Evolutionary conservation across 1,140 invertebrate genomes (phyloP).

Genomic region (Pogonomyrmex californicus): DNA sequence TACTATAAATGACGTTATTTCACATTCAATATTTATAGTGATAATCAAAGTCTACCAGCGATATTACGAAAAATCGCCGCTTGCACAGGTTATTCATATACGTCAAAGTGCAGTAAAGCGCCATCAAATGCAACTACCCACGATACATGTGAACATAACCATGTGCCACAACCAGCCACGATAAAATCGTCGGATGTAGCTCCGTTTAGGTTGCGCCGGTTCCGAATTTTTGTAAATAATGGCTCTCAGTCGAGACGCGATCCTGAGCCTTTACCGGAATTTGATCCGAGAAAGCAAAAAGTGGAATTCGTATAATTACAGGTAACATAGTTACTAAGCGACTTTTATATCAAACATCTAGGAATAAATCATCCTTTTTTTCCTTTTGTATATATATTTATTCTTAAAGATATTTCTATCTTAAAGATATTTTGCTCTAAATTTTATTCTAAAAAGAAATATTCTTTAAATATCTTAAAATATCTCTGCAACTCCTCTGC

Average conservation of each 20-base stretch:
- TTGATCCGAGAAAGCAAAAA: constrained; percentile 86
- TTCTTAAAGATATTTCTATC: background rate
- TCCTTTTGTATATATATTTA: constrained; percentile 29
- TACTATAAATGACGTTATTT: constrained; percentile 10
- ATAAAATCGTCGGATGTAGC: background rate
- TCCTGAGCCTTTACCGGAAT: constrained; percentile 84
- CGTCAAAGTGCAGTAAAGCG: background rate
- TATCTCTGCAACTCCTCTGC: too few relatives aligned
- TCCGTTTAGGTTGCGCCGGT: background rate
- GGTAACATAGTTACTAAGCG: constrained; percentile 75
- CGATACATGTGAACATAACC: background rate
- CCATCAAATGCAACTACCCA: background rate
- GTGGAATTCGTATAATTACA: constrained; percentile 85
- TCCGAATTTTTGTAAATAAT: constrained; percentile 67
- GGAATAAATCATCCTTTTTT: background rate
- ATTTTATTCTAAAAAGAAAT: background rate
- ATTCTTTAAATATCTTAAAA: too few relatives aligned
- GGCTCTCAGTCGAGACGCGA: constrained; percentile 70
- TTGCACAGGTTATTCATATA: background rate
- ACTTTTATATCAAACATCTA: background rate
- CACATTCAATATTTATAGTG: background rate
- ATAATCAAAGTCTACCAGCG: background rate
- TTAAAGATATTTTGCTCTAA: background rate
- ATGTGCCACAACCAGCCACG: background rate
- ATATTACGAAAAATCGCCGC: background rate